Conservation (phyloP, 2,888 invertebrate species). For the Halictus quadricinctus region DNA sequence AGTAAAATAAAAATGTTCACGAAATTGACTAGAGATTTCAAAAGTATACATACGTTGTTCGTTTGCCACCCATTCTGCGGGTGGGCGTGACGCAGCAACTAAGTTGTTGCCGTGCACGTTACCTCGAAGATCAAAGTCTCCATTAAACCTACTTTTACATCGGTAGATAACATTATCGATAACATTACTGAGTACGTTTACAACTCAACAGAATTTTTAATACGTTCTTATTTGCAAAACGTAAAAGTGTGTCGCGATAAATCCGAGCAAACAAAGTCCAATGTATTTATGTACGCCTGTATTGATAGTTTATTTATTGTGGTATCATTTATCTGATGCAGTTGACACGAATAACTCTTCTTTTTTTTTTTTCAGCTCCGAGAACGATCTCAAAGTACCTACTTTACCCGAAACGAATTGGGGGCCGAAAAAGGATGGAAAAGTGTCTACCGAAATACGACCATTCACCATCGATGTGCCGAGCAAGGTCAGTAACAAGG, state of each 20-base stretch:
- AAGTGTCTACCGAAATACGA: conserved; percentile 83
- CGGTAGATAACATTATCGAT: conserved; percentile 11
- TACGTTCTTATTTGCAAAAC: background rate
- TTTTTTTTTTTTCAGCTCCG: background rate
- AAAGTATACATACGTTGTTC: too few species aligned
- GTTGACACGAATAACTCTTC: background rate
- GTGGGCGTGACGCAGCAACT: background rate
- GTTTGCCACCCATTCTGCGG: background rate
- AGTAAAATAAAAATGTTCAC: too few species aligned
- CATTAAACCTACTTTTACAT: background rate
- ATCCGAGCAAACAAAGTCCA: background rate
- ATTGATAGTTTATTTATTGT: background rate
- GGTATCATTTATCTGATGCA: background rate
- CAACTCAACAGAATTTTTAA: background rate
- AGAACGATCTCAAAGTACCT: conserved; percentile 56
- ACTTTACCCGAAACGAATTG: conserved; percentile 84
- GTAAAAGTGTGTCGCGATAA: background rate
- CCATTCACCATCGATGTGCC: conserved; percentile 86
- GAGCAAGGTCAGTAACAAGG: conserved; percentile 83
- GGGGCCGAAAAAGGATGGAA: conserved; percentile 83
- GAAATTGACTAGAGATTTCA: too few species aligned
- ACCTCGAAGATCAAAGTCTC: background rate
- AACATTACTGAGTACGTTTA: background rate
- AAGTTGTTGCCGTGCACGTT: background rate
- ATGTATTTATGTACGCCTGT: background rate